These are phyloP conservation scores for Philereme vetulata DNA, from an alignment of 2,888 invertebrate species.

Conservation along the genomic window DNA sequence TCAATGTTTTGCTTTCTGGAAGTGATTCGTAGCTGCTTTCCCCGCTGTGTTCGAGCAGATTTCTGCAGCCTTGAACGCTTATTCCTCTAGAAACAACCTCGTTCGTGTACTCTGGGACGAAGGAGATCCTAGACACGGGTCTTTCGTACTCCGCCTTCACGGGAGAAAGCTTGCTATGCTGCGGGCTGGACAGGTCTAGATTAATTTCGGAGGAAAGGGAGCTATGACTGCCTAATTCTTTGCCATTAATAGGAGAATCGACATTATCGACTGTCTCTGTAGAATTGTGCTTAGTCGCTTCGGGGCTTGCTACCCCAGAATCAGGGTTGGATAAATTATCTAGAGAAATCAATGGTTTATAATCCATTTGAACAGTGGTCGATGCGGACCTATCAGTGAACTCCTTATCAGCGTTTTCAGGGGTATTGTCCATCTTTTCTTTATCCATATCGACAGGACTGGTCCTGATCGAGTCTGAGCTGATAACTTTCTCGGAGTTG, in stretches of 20 bases:
- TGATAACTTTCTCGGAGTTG: slow-evolving; percentile 82
- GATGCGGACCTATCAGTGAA: slow-evolving; percentile 73
- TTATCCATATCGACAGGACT: slow-evolving; percentile 76
- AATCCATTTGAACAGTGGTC: slow-evolving; percentile 65
- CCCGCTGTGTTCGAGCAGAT: slow-evolving; percentile 66
- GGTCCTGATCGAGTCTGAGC: slow-evolving; percentile 75
- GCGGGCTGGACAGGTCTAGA: slow-evolving; percentile 81
- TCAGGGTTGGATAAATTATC: slow-evolving; percentile 78
- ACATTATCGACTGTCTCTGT: slow-evolving; percentile 79
- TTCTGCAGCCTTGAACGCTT: slow-evolving; percentile 67
- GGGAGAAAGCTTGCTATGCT: slow-evolving; percentile 64
- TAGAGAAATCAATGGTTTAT: slow-evolving; percentile 68
- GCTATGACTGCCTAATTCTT: slow-evolving; percentile 74
- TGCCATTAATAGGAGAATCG: slow-evolving; percentile 72
- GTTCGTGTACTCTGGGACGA: slow-evolving; percentile 70
- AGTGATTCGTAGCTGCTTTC: slow-evolving; percentile 68
- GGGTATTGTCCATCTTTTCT: slow-evolving; percentile 83
- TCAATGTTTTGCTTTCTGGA: slow-evolving; percentile 55
- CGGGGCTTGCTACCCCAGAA: slow-evolving; percentile 83
- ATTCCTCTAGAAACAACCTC: slow-evolving; percentile 73
- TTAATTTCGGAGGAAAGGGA: slow-evolving; percentile 84
- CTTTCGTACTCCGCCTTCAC: slow-evolving; percentile 67
- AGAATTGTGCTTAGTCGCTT: slow-evolving; percentile 82
- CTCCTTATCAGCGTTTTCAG: slow-evolving; percentile 82
- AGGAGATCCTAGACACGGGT: slow-evolving; percentile 66